phyloP scores from a whole-genome alignment of 2,797 vertebrate genomes.

The Amblyraja radiata region DNA sequence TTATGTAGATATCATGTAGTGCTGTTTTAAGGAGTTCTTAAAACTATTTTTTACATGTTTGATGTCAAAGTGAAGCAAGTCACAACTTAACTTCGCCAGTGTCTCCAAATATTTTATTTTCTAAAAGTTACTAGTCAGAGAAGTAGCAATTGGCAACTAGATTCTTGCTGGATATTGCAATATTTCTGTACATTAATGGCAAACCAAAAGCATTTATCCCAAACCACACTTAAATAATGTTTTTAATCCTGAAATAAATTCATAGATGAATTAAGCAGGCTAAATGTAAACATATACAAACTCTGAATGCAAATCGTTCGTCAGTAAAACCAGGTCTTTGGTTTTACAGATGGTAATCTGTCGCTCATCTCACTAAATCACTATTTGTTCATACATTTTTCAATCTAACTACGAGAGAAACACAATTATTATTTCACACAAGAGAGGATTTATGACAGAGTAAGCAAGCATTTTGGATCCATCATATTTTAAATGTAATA shows the following conservation, averaged over 20 bases:
- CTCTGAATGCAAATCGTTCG: background rate
- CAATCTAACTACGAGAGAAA: background rate
- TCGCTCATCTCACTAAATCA: background rate
- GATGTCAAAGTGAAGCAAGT: background rate
- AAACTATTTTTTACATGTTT: background rate
- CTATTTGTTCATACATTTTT: background rate
- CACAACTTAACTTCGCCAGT: background rate
- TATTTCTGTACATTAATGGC: background rate
- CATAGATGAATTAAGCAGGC: background rate
- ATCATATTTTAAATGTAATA: background rate
- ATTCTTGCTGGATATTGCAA: background rate
- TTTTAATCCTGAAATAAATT: conserved; percentile 15
- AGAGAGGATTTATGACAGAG: too few species aligned
- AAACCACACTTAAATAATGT: conserved; percentile 1
- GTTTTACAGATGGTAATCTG: background rate
- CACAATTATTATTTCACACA: background rate
- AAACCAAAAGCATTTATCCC: background rate
- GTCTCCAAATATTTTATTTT: too few species aligned
- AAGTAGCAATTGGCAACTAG: background rate
- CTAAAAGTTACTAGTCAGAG: background rate
- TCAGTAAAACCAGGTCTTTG: background rate
- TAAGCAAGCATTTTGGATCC: background rate
- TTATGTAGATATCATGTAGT: background rate
- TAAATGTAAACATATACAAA: conserved; percentile 13
- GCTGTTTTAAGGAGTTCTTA: background rate